Conservation (phyloP, 2,113 vertebrate species). For the Tapirus terrestris region DNA sequence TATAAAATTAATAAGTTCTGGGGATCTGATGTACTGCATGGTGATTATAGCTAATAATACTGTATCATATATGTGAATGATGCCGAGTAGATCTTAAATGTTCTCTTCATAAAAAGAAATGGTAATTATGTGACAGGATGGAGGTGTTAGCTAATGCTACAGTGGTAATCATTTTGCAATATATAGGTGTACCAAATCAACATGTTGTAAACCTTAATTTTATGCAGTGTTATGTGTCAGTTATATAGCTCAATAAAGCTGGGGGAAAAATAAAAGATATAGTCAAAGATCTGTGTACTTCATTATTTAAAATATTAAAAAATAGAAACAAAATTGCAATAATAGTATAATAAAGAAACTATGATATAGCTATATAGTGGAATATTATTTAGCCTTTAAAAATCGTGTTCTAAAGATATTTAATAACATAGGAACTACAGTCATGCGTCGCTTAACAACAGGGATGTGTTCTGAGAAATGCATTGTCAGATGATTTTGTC, state of each 20-base stretch:
- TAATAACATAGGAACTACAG: not conserved
- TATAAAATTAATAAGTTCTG: not conserved
- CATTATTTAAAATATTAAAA: conserved; percentile 25
- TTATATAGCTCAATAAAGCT: not conserved
- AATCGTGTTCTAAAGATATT: conserved; percentile 20
- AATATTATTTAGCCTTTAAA: not conserved
- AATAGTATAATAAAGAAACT: not conserved
- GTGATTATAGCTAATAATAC: not conserved
- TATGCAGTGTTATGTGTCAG: not conserved
- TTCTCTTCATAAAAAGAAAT: not conserved
- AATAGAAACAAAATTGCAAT: not conserved
- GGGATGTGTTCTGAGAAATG: too few relatives aligned
- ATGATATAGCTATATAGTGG: not conserved
- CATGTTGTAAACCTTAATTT: not conserved
- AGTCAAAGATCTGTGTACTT: not conserved
- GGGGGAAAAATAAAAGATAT: not conserved
- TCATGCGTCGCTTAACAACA: too few relatives aligned
- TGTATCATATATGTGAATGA: not conserved
- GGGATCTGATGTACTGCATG: not conserved
- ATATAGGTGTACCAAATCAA: not conserved
- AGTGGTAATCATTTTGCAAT: not conserved
- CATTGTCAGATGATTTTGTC: too few relatives aligned
- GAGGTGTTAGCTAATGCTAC: not conserved
- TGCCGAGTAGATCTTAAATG: not conserved
- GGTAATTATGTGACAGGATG: not conserved